Evolutionary conservation across 37 sponge, comb jelly and placozoan genomes (phyloP), one percentile per base, ranked within the genome.

Genomic region (Axinella damicornis): DNA sequence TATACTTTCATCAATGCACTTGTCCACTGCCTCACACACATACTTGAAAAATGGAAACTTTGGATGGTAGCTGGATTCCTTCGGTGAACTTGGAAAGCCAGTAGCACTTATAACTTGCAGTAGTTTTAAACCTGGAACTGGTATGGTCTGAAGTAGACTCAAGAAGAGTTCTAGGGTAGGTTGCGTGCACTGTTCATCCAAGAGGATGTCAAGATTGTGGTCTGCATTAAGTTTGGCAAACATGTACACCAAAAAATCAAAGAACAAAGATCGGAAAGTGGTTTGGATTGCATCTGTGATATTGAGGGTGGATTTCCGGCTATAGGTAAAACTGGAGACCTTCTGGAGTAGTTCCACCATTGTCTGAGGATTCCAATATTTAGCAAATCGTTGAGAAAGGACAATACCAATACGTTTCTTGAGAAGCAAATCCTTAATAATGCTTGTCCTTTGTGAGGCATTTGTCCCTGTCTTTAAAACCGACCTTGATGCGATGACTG

Each of bases 241-340:
- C 85, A 91, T 78, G 65, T 73, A 65, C 31, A 83, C 67, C 57
- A 91, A 36, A 57, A 85, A 91, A 57, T 87, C 76, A 65, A 57
- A 63, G 41, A 91, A 77, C 13, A 59, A 30, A 34, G 56, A 79
- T 39, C 65, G 62, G 40, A 83, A 87, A 24, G 62, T 71, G 19
- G 71, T 55, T 56, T 87, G 73, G 33, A 91, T 73, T 9, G 79
- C 57, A 31, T 86, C 87, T 41, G 79, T 71, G 20, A 86, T 77
- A 57, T 79, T 86, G 33, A 86, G 30, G 39, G 79, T 86, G 27
- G 87, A 86, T 34, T 86, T 71, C 31, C 30, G 73, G 57, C 33
- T 35, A 53, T 70, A 34, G 38, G 79, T 34, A 25, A 64, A 79
- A 37, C 15, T 33, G 0, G 87, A 74, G 34, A 79, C 87, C 41